Base-by-base conservation (phyloP, 1,140 invertebrate genomes). In the Bathynomus jamesi region DNA sequence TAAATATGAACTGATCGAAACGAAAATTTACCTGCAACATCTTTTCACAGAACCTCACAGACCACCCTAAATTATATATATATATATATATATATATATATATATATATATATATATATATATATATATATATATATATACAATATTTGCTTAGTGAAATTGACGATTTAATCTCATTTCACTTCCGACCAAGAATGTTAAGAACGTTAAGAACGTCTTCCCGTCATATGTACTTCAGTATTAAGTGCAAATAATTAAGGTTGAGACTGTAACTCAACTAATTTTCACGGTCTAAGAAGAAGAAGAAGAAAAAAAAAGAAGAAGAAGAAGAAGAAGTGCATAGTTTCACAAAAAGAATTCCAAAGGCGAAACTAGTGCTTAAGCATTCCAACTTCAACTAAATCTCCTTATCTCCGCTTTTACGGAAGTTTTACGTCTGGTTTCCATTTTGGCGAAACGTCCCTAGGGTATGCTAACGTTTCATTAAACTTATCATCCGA, bases 61-160 rank as follows among this genome's bases (percentile, higher is more conserved):
- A n/a, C n/a, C n/a, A n/a, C n/a, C n/a, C n/a, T n/a, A n/a, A n/a
- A n/a, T n/a, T n/a, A 25, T 67, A 28, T 67, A 53, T 67, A 27
- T 67, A 28, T 67, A 28, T 67, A 28, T 67, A 53, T 67, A 53
- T 67, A 24, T 25, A 25, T 25, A 25, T 11, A 25, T 27, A 27
- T 67, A 27, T 46, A 25, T 67, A 25, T 67, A 53, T 40, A 53
- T 40, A 53, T 40, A 53, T 40, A 25, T 21, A 53, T 25, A 27
- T 67, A 7, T 67, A n/a, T 24, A 27, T n/a, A 24, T 25, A 8
- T 46, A 25, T 67, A 53, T 67, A 53, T n/a, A 25, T 53, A 21
- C 40, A 11, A 11, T 53, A 21, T 53, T 53, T 40, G 13, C 40
- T 53, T 53, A 21, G 11, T 53, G 21, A 11, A 53, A 53, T 53